Conservation (phyloP, 2,888 invertebrate genomes). For the Clostera curtula region DNA sequence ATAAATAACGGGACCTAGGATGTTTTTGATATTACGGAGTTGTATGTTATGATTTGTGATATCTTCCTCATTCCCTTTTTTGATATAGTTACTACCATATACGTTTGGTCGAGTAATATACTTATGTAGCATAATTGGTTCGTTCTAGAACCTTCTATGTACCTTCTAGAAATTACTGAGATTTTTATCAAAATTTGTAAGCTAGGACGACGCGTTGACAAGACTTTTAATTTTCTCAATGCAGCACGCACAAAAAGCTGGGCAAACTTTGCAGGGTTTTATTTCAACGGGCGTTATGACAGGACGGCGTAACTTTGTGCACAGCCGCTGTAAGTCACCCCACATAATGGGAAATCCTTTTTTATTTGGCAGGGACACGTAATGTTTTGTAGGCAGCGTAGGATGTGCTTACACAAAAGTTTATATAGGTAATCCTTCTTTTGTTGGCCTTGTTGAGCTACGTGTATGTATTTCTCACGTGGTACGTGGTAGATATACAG, state of each 20-base stretch:
- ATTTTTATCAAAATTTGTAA: no score
- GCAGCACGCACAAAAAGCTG: constrained; percentile 46
- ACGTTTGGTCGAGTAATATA: no score
- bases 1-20: constrained; percentile 8
- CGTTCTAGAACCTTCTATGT: no score
- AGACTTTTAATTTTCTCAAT: constrained; percentile 37
- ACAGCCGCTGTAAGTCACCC: constrained; percentile 46
- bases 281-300: constrained; percentile 37
- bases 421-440: constrained; percentile 21
- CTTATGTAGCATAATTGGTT: no score
- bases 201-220: constrained; percentile 17
- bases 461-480: constrained; percentile 25
- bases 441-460: constrained; percentile 22
- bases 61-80: no score
- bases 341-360: constrained; percentile 49
- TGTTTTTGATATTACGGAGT: no score
- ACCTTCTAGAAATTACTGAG: no score
- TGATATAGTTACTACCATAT: no score
- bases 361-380: constrained; percentile 39
- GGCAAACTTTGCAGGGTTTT: constrained; percentile 43
- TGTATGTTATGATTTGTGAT: no score
- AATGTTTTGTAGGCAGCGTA: constrained; percentile 30
- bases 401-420: constrained; percentile 16
- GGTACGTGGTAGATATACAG: neutral
- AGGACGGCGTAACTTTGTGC: constrained; percentile 45